Evolutionary conservation across 2,113 vertebrate genomes (phyloP).

Genomic region (Circaetus gallicus): DNA sequence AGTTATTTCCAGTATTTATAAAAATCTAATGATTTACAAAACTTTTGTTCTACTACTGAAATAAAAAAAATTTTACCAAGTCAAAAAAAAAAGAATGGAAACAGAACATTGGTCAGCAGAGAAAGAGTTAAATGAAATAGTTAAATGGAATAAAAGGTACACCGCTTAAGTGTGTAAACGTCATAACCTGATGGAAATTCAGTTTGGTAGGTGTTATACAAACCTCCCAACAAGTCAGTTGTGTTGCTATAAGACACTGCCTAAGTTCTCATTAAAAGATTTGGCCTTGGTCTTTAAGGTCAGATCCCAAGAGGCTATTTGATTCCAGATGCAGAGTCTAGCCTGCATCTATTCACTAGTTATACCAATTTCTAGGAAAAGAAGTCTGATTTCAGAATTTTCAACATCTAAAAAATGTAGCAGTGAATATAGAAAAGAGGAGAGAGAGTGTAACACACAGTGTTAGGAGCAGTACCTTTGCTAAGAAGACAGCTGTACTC

Average conservation of each 20-base stretch:
- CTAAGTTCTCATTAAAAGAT: constrained; percentile 16
- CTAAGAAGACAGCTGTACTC: background rate
- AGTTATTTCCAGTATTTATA: background rate
- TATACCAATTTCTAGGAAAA: background rate
- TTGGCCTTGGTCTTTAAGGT: background rate
- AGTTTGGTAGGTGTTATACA: background rate
- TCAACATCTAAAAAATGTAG: background rate
- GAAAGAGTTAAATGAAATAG: background rate
- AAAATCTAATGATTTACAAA: background rate
- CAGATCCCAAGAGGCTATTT: background rate
- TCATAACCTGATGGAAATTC: background rate
- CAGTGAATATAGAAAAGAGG: rapidly evolving
- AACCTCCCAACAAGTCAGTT: background rate
- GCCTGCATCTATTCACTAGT: background rate
- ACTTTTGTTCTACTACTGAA: background rate
- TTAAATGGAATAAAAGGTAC: background rate
- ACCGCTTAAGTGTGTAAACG: background rate
- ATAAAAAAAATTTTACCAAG: background rate
- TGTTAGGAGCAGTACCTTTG: background rate
- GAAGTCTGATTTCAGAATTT: background rate
- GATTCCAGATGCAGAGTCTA: background rate
- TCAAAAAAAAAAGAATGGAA: background rate
- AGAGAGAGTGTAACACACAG: background rate
- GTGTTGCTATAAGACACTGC: background rate
- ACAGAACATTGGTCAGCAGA: background rate